Conservation (phyloP, 2,797 vertebrate species). For the Centropyge bicolor region DNA sequence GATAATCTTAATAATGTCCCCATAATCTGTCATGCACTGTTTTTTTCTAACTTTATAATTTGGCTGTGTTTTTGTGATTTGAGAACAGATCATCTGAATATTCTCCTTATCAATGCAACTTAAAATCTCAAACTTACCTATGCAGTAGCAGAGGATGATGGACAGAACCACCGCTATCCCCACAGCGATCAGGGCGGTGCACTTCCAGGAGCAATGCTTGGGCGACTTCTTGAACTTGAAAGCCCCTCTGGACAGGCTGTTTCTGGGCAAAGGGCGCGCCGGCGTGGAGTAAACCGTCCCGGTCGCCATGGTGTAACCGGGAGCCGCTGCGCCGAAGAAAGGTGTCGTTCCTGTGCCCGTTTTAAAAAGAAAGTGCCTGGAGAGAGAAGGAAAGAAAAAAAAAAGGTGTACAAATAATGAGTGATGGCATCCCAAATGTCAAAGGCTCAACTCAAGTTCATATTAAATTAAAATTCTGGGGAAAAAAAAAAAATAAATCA, state of each 20-base stretch:
- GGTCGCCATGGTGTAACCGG: constrained; percentile 99
- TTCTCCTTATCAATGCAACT: no score
- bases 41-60: constrained; percentile 12
- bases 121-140: constrained; percentile 87
- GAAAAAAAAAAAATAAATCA: not conserved
- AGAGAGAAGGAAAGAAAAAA: constrained; percentile 51
- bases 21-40: constrained; percentile 9
- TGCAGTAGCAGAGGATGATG: constrained; percentile 96
- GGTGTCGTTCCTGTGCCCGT: constrained; percentile 98
- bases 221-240: constrained; percentile 99
- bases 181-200: constrained; percentile 96
- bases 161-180: constrained; percentile 95
- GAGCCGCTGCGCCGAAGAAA: constrained; percentile 96
- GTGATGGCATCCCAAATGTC: not conserved
- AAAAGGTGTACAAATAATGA: not conserved
- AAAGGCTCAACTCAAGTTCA: not conserved
- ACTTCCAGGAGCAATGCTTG: constrained; percentile 99
- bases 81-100: not conserved
- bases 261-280: constrained; percentile 95
- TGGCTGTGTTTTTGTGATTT: constrained; percentile 27
- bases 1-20: constrained; percentile 21
- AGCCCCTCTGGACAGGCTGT: constrained; percentile 96
- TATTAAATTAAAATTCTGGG: not conserved
- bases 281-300: constrained; percentile 98
- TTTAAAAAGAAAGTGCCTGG: constrained; percentile 99